Conservation (phyloP, 2,113 vertebrate species). For the Suncus etruscus region DNA sequence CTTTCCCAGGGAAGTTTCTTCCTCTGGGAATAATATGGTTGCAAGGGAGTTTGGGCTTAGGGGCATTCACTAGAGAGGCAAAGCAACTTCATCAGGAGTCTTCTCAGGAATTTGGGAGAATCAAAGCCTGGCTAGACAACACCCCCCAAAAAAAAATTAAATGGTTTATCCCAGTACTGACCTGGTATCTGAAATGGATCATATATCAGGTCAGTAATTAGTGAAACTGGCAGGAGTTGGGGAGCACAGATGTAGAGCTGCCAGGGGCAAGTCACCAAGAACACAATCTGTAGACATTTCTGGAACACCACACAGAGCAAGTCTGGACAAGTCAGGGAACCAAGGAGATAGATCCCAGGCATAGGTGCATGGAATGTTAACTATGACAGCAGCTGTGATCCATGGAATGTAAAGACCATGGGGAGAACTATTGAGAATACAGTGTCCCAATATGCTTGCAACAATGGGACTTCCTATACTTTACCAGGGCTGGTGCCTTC, state of each 20-base stretch:
- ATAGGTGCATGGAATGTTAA: too few species aligned
- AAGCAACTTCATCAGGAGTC: not conserved
- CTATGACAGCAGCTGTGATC: not conserved
- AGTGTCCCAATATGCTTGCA: not conserved
- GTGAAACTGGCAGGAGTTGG: not conserved
- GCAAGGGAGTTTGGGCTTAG: not conserved
- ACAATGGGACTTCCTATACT: not conserved
- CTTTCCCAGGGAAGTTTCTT: not conserved
- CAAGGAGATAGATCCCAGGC: not conserved
- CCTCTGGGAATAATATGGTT: not conserved
- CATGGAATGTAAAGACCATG: not conserved
- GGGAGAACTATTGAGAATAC: not conserved
- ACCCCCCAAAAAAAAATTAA: not conserved
- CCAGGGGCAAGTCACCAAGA: not conserved
- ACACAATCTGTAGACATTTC: not conserved
- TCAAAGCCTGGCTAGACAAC: not conserved
- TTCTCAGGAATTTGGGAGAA: conserved; percentile 20
- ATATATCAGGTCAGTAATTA: conserved; percentile 27
- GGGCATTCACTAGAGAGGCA: not conserved
- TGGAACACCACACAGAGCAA: not conserved
- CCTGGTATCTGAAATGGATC: not conserved
- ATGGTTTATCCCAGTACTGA: not conserved
- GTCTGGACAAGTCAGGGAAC: not conserved
- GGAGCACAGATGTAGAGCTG: not conserved
- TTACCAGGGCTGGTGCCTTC: not conserved